Percentiles rank a stretch among this genome's conserved stretches.
These are phyloP conservation scores for Florisuga fusca DNA, from an alignment of 2,797 vertebrate species.

Conservation along the genomic window DNA sequence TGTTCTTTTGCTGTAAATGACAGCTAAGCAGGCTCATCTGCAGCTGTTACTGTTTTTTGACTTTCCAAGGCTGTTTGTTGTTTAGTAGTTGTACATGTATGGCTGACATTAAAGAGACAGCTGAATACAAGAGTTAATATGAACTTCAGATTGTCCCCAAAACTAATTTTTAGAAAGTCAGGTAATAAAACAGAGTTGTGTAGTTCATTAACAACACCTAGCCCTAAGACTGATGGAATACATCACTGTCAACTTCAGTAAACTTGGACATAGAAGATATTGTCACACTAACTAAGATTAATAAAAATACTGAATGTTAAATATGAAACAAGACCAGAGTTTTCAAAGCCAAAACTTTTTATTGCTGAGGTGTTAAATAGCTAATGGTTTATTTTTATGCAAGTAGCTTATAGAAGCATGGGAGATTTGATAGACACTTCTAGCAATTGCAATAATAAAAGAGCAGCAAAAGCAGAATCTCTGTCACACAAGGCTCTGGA, in stretches of 20 bases:
- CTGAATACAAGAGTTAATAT: not conserved
- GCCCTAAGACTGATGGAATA: conserved; percentile 11
- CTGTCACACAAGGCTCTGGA: not conserved
- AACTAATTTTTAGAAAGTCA: conserved; percentile 34
- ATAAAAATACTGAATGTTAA: conserved; percentile 45
- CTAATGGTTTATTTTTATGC: conserved; percentile 33
- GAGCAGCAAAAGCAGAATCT: not conserved
- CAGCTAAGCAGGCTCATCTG: not conserved
- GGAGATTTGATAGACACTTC: conserved; percentile 43
- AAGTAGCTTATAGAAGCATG: not conserved
- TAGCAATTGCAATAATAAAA: conserved; percentile 51
- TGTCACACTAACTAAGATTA: conserved; percentile 31
- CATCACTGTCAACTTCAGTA: conserved; percentile 33
- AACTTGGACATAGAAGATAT: conserved; percentile 6
- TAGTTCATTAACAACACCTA: conserved; percentile 35
- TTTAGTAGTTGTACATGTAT: not conserved
- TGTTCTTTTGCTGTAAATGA: not conserved
- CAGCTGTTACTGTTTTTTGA: not conserved
- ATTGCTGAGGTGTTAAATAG: conserved; percentile 38
- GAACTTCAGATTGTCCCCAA: not conserved
- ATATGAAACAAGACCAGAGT: conserved; percentile 7
- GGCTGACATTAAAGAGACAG: not conserved
- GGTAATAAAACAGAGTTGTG: conserved; percentile 21
- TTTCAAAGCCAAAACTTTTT: conserved; percentile 48
- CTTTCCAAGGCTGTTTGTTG: not conserved